Base-by-base conservation (phyloP, 2,113 vertebrate genomes). In the Otolemur garnettii region DNA sequence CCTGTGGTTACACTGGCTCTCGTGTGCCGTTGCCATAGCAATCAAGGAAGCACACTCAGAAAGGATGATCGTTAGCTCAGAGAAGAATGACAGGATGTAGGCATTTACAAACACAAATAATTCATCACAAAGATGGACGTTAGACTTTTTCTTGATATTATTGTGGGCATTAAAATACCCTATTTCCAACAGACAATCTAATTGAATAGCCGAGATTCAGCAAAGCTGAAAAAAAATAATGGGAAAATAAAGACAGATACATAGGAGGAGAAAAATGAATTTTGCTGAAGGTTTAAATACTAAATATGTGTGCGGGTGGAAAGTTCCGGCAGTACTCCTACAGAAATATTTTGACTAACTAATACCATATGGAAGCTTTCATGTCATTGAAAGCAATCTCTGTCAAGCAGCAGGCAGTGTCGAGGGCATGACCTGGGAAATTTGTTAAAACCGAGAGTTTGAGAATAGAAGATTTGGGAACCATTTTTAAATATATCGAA, bases 311-410 rank as follows among this genome's bases (percentile, higher is more conserved):
- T 93, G 95, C 0, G 35, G 62, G 93, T 90, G 78, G 92, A 90
- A 96, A 92, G 81, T 96, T 96, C 97, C 68, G 10, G 78, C 75
- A 95, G 72, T 45, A 81, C 83, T 93, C 95, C 97, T 75, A 95
- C 97, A 90, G 96, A 97, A 96, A 96, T 96, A 94, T 96, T 97
- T 96, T 96, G 91, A 97, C 95, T 95, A 97, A 97, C 35, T 95
- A 87, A 91, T 85, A 94, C 94, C 96, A 97, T 97, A 96, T 96
- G 97, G 97, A 94, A 95, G 82, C 42, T 95, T 97, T 96, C 71
- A 83, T 28, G 71, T 60, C 57, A 81, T n/a, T 59, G 45, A 84
- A 92, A 85, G 45, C 33, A 85, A 62, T 84, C 21, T 81, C 42
- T 26, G 1, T 35, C 17, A 22, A 66, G 68, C 18, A 84, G 33